phyloP scores from a whole-genome alignment of 2,888 invertebrate genomes.

The Ornithoptera priamus region DNA sequence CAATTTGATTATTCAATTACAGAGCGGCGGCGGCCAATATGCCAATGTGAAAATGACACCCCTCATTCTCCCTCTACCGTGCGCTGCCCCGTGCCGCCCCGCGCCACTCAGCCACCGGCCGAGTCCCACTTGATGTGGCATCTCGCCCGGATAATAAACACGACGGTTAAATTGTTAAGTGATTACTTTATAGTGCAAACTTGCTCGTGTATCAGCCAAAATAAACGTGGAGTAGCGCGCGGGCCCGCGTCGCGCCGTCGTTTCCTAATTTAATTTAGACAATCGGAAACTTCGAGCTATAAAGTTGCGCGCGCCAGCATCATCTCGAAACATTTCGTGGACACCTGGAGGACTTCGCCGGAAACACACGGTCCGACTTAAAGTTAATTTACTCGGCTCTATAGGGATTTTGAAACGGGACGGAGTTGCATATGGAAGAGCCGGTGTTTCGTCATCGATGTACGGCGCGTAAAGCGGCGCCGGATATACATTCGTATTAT shows the following conservation, averaged over 20 bases:
- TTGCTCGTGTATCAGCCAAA: slow-evolving; percentile 60
- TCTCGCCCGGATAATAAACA: slow-evolving; percentile 57
- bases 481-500: slow-evolving; percentile 39
- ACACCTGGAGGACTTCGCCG: slow-evolving; percentile 44
- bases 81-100: slow-evolving; percentile 17
- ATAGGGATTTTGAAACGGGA: not conserved
- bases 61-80: slow-evolving; percentile 34
- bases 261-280: slow-evolving; percentile 63
- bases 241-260: slow-evolving; percentile 29
- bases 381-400: not conserved
- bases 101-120: slow-evolving; percentile 45
- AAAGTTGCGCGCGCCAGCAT: slow-evolving; percentile 52
- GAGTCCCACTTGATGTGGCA: slow-evolving; percentile 47
- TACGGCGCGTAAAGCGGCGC: slow-evolving; percentile 33
- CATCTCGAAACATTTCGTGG: slow-evolving; percentile 38
- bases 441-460: slow-evolving; percentile 33
- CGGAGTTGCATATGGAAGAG: slow-evolving; percentile 29
- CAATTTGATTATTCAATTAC: slow-evolving; percentile 71
- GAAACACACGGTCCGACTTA: slow-evolving; percentile 43
- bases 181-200: slow-evolving; percentile 55
- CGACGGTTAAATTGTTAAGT: slow-evolving; percentile 47
- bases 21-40: slow-evolving; percentile 57
- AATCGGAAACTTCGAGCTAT: slow-evolving; percentile 42
- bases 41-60: slow-evolving; percentile 67
- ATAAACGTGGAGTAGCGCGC: slow-evolving; percentile 41